phyloP scores from a whole-genome alignment of 2,888 invertebrate genomes.

The Phania funesta region DNA sequence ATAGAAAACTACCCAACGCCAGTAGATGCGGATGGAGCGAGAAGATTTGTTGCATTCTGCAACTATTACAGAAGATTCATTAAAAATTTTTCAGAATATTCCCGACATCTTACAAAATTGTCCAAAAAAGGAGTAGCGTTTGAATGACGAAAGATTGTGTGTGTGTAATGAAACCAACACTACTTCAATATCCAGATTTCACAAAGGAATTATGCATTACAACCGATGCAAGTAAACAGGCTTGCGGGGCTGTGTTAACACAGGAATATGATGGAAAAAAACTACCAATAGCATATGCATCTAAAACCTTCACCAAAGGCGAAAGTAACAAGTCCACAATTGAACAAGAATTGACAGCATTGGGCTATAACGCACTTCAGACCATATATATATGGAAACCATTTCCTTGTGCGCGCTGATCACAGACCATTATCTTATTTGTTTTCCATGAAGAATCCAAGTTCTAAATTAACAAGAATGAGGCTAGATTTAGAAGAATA shows the following conservation, averaged over 20 bases:
- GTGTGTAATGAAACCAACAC: not conserved
- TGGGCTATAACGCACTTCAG: slow-evolving; percentile 68
- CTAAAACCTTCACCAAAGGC: not conserved
- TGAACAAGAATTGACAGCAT: slow-evolving; percentile 67
- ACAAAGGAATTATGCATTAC: not conserved
- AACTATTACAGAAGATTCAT: too few relatives aligned
- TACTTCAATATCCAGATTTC: not conserved
- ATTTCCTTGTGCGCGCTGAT: slow-evolving; percentile 67
- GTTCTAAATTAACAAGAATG: not conserved
- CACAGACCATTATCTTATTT: slow-evolving; percentile 44
- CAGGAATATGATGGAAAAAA: not conserved
- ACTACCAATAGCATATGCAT: not conserved
- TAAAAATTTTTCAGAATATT: not conserved
- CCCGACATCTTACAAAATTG: not conserved
- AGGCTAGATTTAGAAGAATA: slow-evolving; percentile 68
- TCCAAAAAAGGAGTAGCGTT: not conserved
- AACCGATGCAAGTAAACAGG: not conserved
- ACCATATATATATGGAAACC: slow-evolving; percentile 61
- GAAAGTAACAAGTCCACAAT: not conserved
- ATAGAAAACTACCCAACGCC: not conserved
- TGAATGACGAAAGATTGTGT: not conserved
- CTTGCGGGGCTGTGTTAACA: not conserved
- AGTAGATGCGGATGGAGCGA: not conserved
- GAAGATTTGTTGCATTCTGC: too few relatives aligned
- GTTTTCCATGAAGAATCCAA: slow-evolving; percentile 52